Conservation (phyloP, 92 coral and sea anemone genomes). For the Parazoanthus atlanticus region DNA sequence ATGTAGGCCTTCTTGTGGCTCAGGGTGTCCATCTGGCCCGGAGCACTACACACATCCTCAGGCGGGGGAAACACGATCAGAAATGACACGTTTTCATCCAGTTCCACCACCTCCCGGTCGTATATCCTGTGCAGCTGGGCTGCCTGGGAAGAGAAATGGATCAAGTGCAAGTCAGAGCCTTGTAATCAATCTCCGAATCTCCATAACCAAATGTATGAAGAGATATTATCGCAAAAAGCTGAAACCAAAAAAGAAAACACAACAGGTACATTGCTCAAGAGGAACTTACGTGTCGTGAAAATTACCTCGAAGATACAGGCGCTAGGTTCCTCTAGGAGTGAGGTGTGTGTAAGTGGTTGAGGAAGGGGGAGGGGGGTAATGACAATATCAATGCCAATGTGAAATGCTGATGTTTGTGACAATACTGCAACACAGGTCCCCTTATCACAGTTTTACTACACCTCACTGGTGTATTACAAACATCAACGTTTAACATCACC, state of each 20-base stretch:
- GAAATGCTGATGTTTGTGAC: no score
- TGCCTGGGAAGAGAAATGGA: constrained; percentile 57
- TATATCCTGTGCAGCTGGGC: constrained; percentile 89
- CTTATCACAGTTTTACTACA: no score
- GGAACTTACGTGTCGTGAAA: neutral
- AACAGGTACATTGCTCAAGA: neutral
- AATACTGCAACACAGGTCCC: no score
- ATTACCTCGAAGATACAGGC: no score
- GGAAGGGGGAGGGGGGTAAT: no score
- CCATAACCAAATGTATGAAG: neutral
- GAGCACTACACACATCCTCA: constrained; percentile 96
- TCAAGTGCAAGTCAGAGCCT: neutral
- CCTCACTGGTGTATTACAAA: no score
- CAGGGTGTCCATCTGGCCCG: constrained; percentile 89
- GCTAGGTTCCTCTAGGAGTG: no score
- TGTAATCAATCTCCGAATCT: no score
- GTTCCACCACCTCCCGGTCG: constrained; percentile 98
- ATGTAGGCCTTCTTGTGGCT: constrained; percentile 75
- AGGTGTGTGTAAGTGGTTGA: no score
- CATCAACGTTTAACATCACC: no score
- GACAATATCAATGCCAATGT: no score
- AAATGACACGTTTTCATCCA: constrained; percentile 95
- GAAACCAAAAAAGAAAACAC: neutral
- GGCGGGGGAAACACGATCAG: constrained; percentile 96
- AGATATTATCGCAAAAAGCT: neutral